A percentile compares a stretch with the other conserved stretches of the same genome.
These are phyloP conservation scores for Orchesella flavescens DNA, from an alignment of 2,888 invertebrate species.

Conservation along the genomic window DNA sequence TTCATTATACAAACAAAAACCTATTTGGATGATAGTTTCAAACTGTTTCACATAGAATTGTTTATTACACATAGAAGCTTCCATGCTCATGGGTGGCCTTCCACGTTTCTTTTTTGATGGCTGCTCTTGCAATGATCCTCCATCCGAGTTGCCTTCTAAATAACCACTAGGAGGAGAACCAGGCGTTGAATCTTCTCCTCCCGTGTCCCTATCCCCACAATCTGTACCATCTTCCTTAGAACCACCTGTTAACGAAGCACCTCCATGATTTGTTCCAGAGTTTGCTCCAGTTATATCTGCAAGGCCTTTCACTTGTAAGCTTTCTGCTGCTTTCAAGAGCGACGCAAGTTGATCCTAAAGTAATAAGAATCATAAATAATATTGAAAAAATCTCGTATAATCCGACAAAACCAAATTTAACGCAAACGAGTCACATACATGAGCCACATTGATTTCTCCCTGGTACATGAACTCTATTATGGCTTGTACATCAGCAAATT, in stretches of 20 bases:
- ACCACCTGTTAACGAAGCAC: constrained; percentile 73
- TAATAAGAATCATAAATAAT: background rate
- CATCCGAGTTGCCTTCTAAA: constrained; percentile 71
- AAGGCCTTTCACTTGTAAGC: constrained; percentile 90
- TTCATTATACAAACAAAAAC: background rate
- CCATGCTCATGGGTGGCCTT: constrained; percentile 80
- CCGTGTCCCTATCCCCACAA: constrained; percentile 65
- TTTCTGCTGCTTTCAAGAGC: constrained; percentile 91
- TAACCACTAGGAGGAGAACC: constrained; percentile 70
- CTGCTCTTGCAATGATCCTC: constrained; percentile 73
- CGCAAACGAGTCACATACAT: constrained; percentile 79
- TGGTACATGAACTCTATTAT: constrained; percentile 96
- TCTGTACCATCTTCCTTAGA: constrained; percentile 71
- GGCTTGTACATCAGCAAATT: constrained; percentile 90
- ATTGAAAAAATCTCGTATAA: background rate
- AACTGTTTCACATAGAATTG: background rate
- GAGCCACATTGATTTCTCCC: constrained; percentile 95
- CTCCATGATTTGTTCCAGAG: constrained; percentile 75
- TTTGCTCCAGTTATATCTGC: constrained; percentile 90
- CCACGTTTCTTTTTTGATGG: constrained; percentile 80
- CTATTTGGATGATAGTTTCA: constrained; percentile 3
- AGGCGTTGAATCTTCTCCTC: constrained; percentile 71
- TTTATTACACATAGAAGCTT: constrained; percentile 64
- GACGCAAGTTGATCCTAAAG: constrained; percentile 87
- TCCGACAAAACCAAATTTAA: background rate